phyloP scores from a whole-genome alignment of 2,113 vertebrate species.

The Zosterops pallidus region DNA sequence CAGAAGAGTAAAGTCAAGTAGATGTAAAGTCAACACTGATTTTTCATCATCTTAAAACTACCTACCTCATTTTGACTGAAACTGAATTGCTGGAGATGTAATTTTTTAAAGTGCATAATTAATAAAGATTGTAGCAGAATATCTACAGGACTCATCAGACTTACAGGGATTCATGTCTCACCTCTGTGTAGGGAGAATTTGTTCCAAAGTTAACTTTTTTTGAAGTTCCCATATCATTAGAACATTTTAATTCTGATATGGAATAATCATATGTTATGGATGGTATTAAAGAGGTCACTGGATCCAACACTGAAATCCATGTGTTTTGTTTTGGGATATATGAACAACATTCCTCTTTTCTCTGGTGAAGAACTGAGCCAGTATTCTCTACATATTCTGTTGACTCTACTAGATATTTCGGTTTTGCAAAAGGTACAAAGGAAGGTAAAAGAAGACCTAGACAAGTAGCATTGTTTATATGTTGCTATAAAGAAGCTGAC shows the following conservation, averaged over 20 bases:
- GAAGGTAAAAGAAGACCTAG: neutral
- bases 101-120: neutral
- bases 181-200: neutral
- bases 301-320: neutral
- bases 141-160: neutral
- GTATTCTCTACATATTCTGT: neutral
- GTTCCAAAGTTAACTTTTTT: neutral
- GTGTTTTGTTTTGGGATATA: neutral
- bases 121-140: neutral
- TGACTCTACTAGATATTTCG: neutral
- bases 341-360: neutral
- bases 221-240: neutral
- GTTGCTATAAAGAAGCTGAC: neutral
- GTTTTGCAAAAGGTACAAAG: neutral
- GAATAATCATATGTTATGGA: neutral
- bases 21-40: neutral
- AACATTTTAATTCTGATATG: neutral
- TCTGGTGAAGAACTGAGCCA: neutral
- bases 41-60: neutral
- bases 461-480: neutral
- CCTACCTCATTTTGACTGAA: neutral
- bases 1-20: neutral
- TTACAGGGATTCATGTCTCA: neutral
- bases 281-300: neutral
- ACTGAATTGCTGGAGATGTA: neutral